Evolutionary conservation across 2,888 invertebrate species (phyloP).

Genomic region (Aquatica leii): DNA sequence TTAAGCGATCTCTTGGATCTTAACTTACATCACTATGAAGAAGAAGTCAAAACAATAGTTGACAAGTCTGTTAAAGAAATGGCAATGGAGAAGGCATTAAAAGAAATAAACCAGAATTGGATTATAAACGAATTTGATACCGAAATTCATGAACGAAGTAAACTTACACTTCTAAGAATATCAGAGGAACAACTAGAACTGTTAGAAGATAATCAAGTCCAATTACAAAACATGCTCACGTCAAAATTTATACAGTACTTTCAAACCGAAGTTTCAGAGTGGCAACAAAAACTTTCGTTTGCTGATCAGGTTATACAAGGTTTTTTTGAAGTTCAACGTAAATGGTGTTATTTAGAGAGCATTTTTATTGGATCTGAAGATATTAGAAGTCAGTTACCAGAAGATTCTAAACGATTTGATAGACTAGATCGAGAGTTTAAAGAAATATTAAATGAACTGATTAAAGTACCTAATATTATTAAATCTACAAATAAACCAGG

Average conservation of each 20-base stretch:
- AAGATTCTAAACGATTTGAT: conserved; percentile 90
- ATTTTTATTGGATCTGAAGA: conserved; percentile 97
- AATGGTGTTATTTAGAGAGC: conserved; percentile 94
- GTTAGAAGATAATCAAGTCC: conserved; percentile 94
- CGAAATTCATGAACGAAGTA: conserved; percentile 83
- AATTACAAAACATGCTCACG: conserved; percentile 93
- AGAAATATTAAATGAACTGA: conserved; percentile 76
- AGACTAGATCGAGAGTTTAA: conserved; percentile 86
- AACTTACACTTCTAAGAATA: conserved; percentile 77
- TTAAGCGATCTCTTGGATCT: conserved; percentile 86
- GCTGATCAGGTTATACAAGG: conserved; percentile 85
- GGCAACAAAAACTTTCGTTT: conserved; percentile 88
- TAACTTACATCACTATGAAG: conserved; percentile 91
- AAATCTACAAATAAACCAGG: conserved; percentile 82
- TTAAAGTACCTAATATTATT: conserved; percentile 81
- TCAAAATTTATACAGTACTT: conserved; percentile 92
- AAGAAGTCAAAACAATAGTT: conserved; percentile 93
- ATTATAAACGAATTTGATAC: conserved; percentile 81
- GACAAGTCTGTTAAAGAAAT: conserved; percentile 96
- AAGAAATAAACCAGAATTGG: conserved; percentile 87
- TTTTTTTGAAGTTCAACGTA: conserved; percentile 86
- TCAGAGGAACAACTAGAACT: conserved; percentile 90
- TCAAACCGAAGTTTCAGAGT: conserved; percentile 81
- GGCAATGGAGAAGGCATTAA: conserved; percentile 94
- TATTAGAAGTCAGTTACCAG: conserved; percentile 88